These are phyloP conservation scores for Polyergus mexicanus DNA, from an alignment of 1,140 invertebrate genomes.

Conservation along the genomic window DNA sequence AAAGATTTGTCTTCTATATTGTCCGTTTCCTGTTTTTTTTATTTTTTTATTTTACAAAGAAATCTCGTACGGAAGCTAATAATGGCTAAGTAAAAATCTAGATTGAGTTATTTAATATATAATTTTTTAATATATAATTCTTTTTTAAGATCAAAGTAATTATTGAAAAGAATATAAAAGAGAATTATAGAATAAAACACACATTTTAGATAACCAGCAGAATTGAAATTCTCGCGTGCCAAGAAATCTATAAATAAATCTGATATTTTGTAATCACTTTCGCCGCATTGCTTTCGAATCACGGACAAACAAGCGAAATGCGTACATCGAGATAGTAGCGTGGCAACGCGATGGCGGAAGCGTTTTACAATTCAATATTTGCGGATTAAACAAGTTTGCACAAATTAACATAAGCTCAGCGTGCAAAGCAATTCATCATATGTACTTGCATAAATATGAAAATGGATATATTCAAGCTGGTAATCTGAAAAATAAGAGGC, in stretches of 20 bases:
- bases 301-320: constrained; percentile 17
- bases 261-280: constrained; percentile 48
- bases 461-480: constrained; percentile 32
- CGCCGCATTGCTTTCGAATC: constrained; percentile 37
- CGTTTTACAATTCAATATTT: constrained; percentile 68
- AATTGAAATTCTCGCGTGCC: neutral
- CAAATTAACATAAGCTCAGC: constrained; percentile 10
- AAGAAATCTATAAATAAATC: neutral
- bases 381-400: constrained; percentile 68
- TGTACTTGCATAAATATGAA: constrained; percentile 41
- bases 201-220: neutral
- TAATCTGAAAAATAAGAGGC: neutral
- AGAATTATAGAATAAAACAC: neutral
- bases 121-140: too few species aligned
- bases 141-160: too few species aligned
- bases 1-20: too few species aligned
- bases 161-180: neutral
- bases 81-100: neutral
- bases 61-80: neutral
- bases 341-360: constrained; percentile 31
- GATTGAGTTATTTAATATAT: neutral
- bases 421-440: constrained; percentile 40
- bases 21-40: too few species aligned
- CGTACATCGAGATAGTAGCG: neutral
- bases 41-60: neutral